Evolutionary conservation across 2,113 vertebrate species (phyloP).

Genomic region (Bettongia penicillata): DNA sequence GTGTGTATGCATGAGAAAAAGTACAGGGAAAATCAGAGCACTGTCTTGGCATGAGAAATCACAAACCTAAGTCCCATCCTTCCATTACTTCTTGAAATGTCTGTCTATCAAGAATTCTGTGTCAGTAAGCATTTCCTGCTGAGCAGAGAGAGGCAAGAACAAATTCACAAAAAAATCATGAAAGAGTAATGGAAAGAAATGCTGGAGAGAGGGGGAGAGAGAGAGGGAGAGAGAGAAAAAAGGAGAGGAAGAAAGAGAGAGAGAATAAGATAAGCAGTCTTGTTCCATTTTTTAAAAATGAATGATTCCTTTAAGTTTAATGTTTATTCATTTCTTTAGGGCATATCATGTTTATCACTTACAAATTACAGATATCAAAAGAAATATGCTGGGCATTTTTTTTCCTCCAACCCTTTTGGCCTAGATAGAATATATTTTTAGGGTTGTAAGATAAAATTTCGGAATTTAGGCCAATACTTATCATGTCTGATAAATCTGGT

Average conservation of each 20-base stretch:
- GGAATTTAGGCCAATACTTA: not conserved
- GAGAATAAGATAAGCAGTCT: not conserved
- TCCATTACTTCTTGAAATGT: slow-evolving; percentile 52
- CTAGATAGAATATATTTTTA: not conserved
- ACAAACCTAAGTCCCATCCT: slow-evolving; percentile 61
- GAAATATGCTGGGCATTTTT: not conserved
- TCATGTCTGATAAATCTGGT: not conserved
- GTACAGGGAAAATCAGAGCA: not conserved
- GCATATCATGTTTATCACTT: not conserved
- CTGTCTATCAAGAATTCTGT: slow-evolving; percentile 26
- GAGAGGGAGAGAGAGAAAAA: too few species aligned
- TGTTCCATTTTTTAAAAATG: not conserved
- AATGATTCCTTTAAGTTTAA: not conserved
- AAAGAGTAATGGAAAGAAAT: not conserved
- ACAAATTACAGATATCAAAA: not conserved
- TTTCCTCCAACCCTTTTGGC: not conserved
- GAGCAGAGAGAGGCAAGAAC: not conserved
- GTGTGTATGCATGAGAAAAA: not conserved
- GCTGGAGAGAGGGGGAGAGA: not conserved
- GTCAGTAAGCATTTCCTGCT: not conserved
- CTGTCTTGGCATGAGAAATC: not conserved
- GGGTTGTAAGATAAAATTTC: not conserved
- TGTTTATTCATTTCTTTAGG: not conserved
- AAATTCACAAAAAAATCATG: not conserved
- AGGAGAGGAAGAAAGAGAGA: not conserved